Evolutionary conservation across 2,113 vertebrate genomes (phyloP).

Genomic region (Argyrosomus japonicus): DNA sequence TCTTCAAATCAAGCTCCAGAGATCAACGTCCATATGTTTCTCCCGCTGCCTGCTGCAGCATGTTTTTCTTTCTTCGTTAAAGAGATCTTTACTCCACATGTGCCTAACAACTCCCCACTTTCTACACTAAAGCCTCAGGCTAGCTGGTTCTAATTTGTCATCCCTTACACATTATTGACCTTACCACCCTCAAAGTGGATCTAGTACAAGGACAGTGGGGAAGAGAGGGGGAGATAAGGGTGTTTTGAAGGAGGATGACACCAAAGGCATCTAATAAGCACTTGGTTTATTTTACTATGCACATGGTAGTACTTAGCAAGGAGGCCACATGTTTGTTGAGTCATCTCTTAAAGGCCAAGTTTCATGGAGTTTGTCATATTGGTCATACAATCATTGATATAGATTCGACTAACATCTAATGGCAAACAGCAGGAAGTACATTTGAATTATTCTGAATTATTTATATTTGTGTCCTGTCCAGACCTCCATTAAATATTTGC

Average conservation of each 20-base stretch:
- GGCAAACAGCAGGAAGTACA: not conserved
- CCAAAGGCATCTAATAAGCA: conserved; percentile 61
- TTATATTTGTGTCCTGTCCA: too few relatives aligned
- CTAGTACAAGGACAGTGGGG: not conserved
- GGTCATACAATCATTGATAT: not conserved
- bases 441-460: too few relatives aligned
- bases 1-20: conserved; percentile 24
- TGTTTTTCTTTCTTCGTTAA: conserved; percentile 58
- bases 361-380: not conserved
- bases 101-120: conserved; percentile 39
- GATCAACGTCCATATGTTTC: conserved; percentile 23
- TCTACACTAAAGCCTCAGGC: conserved; percentile 49
- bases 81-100: conserved; percentile 54
- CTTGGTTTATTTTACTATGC: conserved; percentile 36
- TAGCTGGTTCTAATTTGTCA: conserved; percentile 77
- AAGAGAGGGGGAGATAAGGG: not conserved
- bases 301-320: conserved; percentile 29
- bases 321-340: conserved; percentile 49
- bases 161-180: conserved; percentile 51
- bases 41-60: not conserved
- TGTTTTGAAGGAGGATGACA: conserved; percentile 45
- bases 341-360: conserved; percentile 14
- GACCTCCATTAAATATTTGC: too few relatives aligned
- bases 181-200: conserved; percentile 31
- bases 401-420: not conserved